Conservation (phyloP, 2,113 vertebrate genomes). For the Eubucco bourcierii region DNA sequence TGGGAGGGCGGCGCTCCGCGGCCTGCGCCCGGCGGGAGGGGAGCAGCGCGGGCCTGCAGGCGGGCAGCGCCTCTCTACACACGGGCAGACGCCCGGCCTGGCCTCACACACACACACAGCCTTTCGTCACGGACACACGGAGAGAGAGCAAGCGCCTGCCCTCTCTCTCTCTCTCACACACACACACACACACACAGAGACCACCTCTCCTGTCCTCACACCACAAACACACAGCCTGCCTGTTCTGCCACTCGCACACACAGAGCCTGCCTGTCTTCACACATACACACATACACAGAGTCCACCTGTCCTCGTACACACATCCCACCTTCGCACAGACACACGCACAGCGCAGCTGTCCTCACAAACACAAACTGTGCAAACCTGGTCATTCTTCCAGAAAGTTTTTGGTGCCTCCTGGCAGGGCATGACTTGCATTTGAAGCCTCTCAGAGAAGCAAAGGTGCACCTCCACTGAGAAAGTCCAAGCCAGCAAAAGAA, state of each 20-base stretch:
- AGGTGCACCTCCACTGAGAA: background rate
- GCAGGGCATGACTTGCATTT: background rate
- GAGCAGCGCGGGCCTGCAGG: background rate
- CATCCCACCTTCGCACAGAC: background rate
- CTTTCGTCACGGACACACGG: background rate
- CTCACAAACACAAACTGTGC: accelerated
- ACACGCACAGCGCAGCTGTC: background rate
- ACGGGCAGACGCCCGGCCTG: too few relatives aligned
- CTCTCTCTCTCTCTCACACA: background rate
- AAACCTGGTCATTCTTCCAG: background rate
- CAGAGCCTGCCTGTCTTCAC: background rate
- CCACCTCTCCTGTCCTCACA: too few relatives aligned
- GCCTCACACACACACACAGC: too few relatives aligned
- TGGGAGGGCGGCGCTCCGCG: background rate
- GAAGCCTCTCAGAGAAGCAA: accelerated
- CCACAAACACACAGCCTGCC: background rate
- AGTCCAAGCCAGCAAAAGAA: background rate
- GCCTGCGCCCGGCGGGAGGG: background rate
- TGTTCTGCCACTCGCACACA: too few relatives aligned
- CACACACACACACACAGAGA: background rate
- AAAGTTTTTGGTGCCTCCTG: background rate
- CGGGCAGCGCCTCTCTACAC: background rate
- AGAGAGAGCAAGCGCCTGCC: background rate
- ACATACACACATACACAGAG: background rate
- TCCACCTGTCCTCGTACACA: background rate